A percentile compares a stretch with the other conserved stretches of the same genome.
phyloP scores from a whole-genome alignment of 2,888 invertebrate genomes.

The Erynnis tages region DNA sequence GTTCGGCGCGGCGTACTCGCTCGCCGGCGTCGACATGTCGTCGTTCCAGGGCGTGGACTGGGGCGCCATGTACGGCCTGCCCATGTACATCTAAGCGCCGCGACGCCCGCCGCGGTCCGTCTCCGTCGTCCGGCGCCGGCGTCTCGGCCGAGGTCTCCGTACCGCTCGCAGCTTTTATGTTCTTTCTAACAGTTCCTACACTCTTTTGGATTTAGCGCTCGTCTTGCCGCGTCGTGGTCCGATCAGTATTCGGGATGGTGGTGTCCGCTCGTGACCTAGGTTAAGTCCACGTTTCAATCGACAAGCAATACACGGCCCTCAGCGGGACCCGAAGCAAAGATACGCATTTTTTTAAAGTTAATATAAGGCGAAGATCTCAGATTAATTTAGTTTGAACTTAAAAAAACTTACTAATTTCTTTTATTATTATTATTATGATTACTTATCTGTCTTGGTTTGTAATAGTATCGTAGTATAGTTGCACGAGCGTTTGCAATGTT shows the following conservation, averaged over 20 bases:
- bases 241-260: constrained; percentile 37
- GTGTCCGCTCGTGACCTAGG: constrained; percentile 51
- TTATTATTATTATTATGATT: constrained; percentile 33
- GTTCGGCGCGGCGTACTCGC: constrained; percentile 88
- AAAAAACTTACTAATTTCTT: constrained; percentile 39
- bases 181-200: constrained; percentile 58
- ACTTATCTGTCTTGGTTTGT: constrained; percentile 51
- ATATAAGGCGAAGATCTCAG: constrained; percentile 75
- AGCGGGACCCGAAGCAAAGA: constrained; percentile 61
- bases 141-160: not conserved
- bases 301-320: constrained; percentile 54
- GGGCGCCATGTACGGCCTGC: constrained; percentile 95
- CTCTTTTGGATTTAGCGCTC: constrained; percentile 39
- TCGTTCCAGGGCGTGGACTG: constrained; percentile 96
- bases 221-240: constrained; percentile 53
- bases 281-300: constrained; percentile 48
- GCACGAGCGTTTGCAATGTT: constrained; percentile 69
- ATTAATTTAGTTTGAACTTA: constrained; percentile 66
- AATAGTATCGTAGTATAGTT: constrained; percentile 43
- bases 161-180: constrained; percentile 36
- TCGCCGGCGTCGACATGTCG: constrained; percentile 95
- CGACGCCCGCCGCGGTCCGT: constrained; percentile 45
- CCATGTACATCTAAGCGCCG: constrained; percentile 90
- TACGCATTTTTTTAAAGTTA: constrained; percentile 64
- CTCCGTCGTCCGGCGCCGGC: constrained; percentile 40